Conservation (phyloP, 2,888 invertebrate species). For the Steromphala cineraria region DNA sequence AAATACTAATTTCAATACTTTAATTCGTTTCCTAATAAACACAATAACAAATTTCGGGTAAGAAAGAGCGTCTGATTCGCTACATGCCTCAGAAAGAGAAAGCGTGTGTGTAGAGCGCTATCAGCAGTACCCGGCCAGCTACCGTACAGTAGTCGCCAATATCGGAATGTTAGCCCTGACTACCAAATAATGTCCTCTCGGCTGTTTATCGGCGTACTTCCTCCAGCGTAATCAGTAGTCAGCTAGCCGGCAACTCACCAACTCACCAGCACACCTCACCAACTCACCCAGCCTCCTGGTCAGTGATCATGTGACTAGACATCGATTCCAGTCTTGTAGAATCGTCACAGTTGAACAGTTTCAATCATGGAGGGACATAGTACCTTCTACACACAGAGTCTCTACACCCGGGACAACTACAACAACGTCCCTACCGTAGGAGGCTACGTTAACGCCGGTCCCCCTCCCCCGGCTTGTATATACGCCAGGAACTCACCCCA, state of each 20-base stretch:
- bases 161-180: slow-evolving; percentile 13
- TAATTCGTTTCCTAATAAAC: too few species aligned
- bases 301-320: neutral
- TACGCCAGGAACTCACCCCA: slow-evolving; percentile 52
- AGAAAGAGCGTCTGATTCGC: neutral
- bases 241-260: neutral
- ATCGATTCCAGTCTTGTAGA: slow-evolving; percentile 12
- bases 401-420: slow-evolving; percentile 54
- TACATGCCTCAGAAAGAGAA: slow-evolving; percentile 1
- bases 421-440: slow-evolving; percentile 22
- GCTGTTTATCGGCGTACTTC: slow-evolving; percentile 11
- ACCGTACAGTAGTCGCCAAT: neutral
- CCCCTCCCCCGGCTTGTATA: slow-evolving; percentile 53
- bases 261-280: neutral
- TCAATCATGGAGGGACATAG: slow-evolving; percentile 59
- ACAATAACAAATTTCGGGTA: neutral
- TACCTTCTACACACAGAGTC: slow-evolving; percentile 55
- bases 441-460: slow-evolving; percentile 35
- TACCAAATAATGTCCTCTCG: neutral
- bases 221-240: slow-evolving; percentile 10
- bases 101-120: neutral
- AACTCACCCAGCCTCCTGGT: neutral
- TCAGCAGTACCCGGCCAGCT: neutral
- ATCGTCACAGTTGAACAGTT: slow-evolving; percentile 23
- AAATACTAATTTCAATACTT: too few species aligned